Evolutionary conservation across 2,888 invertebrate genomes (phyloP), one percentile per base, ranked within the genome.

Genomic region (Cheiracanthium punctorium): DNA sequence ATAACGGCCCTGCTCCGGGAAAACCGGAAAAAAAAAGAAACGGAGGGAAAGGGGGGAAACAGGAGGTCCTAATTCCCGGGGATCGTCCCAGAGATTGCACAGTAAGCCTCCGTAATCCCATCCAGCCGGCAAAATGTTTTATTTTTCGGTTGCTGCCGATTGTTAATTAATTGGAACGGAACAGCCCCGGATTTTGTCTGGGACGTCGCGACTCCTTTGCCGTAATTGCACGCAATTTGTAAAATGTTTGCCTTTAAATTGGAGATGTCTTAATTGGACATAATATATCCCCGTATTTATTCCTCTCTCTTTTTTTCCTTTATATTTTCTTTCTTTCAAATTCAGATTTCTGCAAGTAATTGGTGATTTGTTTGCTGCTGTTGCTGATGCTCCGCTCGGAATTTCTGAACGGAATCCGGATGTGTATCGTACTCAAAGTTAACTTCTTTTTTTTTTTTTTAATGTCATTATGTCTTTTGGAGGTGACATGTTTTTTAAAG

Each of bases 61-160:
- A 24, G 5, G 4, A 24, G 58, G 5, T 24, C 37, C 37, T 58
- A 24, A 24, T n/a, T 24, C 58, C 24, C 1, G 24, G 58, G 24
- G 58, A 58, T 58, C 58, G 58, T 58, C 58, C 58, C 58, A 58
- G 24, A 58, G 58, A 58, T 58, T 58, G 58, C 58, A 24, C 24
- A 20, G 4, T 58, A 58, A 58, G 58, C 58, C 24, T 24, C 20
- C 20, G 1, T 58, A 58, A 58, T 20, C 58, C 58, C 24, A 58
- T 20, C 4, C 58, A 58, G 58, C 20, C 24, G 58, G 37, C 37
- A 37, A 58, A 24, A 58, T 17, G 58, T 58, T 58, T 58, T 58
- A 58, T 58, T 58, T 58, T 58, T 58, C 24, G 58, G 43, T 17
- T 48, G 20, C 24, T 24, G 58, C 58, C 58, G 58, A 58, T 58